Evolutionary conservation across 2,113 vertebrate genomes (phyloP).

Genomic region (Lycaon pictus): DNA sequence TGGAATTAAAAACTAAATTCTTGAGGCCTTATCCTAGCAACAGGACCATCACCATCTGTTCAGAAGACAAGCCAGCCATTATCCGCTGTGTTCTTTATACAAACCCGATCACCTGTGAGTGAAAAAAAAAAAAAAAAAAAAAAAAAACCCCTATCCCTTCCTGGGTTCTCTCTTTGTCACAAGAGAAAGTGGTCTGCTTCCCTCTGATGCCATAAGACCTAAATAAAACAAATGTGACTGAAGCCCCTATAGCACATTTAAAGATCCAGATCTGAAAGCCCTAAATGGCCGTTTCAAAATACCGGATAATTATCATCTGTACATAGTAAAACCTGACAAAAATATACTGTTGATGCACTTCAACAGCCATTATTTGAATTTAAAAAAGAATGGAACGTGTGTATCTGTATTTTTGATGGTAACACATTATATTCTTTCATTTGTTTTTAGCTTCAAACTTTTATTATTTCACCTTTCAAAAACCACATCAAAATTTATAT

Average conservation of each 20-base stretch:
- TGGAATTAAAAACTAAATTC: conserved; percentile 98
- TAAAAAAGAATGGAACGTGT: neutral
- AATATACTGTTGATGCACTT: conserved; percentile 75
- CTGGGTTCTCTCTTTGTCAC: conserved; percentile 88
- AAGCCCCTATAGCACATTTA: conserved; percentile 82
- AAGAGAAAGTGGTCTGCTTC: conserved; percentile 85
- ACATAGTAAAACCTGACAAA: conserved; percentile 75
- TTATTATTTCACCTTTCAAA: conserved; percentile 72
- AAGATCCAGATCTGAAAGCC: conserved; percentile 74
- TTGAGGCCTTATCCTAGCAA: conserved; percentile 96
- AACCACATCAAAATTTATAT: conserved; percentile 68
- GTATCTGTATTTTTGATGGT: neutral
- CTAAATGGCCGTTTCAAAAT: conserved; percentile 69
- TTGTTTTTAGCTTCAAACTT: conserved; percentile 67
- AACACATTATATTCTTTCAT: neutral
- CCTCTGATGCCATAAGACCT: conserved; percentile 79
- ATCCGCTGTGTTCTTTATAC: conserved; percentile 89
- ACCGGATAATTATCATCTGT: conserved; percentile 76
- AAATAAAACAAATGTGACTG: conserved; percentile 63
- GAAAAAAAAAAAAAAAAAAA: conserved; percentile 42
- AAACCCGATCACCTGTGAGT: conserved; percentile 95
- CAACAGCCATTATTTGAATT: conserved; percentile 63
- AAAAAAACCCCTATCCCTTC: conserved; percentile 85
- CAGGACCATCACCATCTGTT: conserved; percentile 96
- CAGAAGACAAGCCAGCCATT: conserved; percentile 92